Evolutionary conservation across 2,888 invertebrate genomes (phyloP).

Genomic region (Petrolisthes manimaculis): DNA sequence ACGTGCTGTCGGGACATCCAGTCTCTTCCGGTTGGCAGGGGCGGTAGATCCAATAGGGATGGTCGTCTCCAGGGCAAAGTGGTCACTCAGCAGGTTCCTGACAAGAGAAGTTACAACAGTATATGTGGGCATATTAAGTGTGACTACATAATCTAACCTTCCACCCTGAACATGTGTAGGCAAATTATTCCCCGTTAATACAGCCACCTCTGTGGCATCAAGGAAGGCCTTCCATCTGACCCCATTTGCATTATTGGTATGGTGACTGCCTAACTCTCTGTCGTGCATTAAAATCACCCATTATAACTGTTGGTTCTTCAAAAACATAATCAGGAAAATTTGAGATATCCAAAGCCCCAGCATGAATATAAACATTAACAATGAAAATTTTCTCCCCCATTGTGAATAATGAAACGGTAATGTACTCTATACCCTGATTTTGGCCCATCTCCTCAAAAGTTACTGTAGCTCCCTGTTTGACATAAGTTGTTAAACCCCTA

Average conservation of each 20-base stretch:
- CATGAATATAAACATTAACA: constrained; percentile 7
- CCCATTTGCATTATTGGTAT: no score
- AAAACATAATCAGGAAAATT: no score
- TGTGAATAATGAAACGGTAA: neutral
- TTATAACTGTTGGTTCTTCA: neutral
- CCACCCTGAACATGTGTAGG: constrained; percentile 5
- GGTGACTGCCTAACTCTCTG: no score
- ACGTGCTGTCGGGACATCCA: no score
- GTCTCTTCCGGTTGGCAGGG: no score
- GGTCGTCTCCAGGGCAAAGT: neutral
- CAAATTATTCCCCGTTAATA: neutral
- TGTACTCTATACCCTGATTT: neutral
- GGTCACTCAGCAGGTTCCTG: neutral
- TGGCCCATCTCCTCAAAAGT: neutral
- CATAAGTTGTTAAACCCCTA: neutral
- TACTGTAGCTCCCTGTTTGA: neutral
- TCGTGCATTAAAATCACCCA: neutral
- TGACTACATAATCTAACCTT: constrained; percentile 6
- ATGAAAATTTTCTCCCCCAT: neutral
- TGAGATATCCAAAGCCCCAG: no score
- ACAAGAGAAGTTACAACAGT: no score
- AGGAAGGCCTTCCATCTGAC: no score
- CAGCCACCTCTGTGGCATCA: no score
- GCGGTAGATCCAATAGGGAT: no score
- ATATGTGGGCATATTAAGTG: neutral